Base-by-base conservation (phyloP, 2,797 vertebrate genomes). In the Lerista edwardsae region DNA sequence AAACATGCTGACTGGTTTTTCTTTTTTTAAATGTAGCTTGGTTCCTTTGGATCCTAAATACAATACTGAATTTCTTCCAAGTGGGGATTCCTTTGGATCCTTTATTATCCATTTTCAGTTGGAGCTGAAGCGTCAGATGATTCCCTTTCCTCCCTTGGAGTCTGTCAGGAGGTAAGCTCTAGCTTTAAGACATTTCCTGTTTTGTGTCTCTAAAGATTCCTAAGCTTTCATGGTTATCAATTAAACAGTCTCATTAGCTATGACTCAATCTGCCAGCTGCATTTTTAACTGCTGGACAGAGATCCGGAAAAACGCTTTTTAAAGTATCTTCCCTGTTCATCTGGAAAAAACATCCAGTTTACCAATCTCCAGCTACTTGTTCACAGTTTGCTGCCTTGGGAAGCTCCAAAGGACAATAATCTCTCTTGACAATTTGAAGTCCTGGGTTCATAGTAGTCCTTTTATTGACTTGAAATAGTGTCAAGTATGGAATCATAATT, bases 21-120 rank as follows among this genome's bases (percentile, higher is more conserved):
- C n/a, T n/a, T n/a, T n/a, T n/a, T n/a, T 31, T 2, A 36, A 62
- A 73, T 65, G 34, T 44, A 77, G 1, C 2, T 71, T 7, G 23
- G 31, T 72, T 67, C 7, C 5, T 4, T 72, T 2, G 14, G 64
- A 2, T 72, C n/a, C 61, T 51, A 79, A n/a, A 55, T 73, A 2
- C 10, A 75, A 17, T 1, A 10, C 0, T 23, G 0, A 3, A 44
- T 3, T 69, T 69, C 15, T 51, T 0, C 0, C 14, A 71, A 5
- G 11, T 1, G 51, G 19, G 64, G 23, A 68, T 6, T 67, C 44
- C 15, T 64, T 59, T 71, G 47, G 47, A 74, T 85, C 0, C 0
- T 78, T 72, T 82, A 10, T 69, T 41, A 65, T 29, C 15, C 14
- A 27, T 77, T 76, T 59, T 73, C 51, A 39, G 36, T 75, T 1